Evolutionary conservation across 2,113 vertebrate genomes (phyloP).

Genomic region (Clupea harengus): DNA sequence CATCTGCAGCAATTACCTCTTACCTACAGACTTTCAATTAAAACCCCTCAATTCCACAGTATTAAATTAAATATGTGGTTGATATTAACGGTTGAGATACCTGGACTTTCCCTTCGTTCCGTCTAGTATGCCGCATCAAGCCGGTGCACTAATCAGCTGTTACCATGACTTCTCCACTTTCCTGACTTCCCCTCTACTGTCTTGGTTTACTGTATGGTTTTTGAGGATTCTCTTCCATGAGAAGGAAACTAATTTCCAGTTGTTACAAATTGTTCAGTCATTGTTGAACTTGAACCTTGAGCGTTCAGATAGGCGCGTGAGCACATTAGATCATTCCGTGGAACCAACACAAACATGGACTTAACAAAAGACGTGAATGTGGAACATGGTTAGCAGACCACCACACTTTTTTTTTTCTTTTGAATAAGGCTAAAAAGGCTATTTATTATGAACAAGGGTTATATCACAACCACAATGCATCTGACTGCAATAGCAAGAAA

Average conservation of each 20-base stretch:
- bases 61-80: not conserved
- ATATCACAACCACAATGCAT: slow-evolving; percentile 75
- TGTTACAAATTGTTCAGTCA: slow-evolving; percentile 25
- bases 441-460: slow-evolving; percentile 70
- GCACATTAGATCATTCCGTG: not conserved
- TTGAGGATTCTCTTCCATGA: slow-evolving; percentile 32
- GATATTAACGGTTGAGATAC: slow-evolving; percentile 56
- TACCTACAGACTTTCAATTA: not conserved
- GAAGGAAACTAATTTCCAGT: slow-evolving; percentile 20
- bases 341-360: not conserved
- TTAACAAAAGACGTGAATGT: slow-evolving; percentile 2
- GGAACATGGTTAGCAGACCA: not conserved
- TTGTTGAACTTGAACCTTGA: not conserved
- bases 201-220: slow-evolving; percentile 15
- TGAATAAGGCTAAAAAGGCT: slow-evolving; percentile 52
- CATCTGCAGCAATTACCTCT: not conserved
- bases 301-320: not conserved
- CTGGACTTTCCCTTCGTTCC: slow-evolving; percentile 23
- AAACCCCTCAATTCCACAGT: not conserved
- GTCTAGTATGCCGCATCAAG: slow-evolving; percentile 15
- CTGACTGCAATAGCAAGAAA: slow-evolving; percentile 79
- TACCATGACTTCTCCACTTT: not conserved
- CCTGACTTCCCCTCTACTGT: not conserved
- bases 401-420: slow-evolving; percentile 28
- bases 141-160: not conserved